These are phyloP conservation scores for Maconellicoccus hirsutus DNA, from an alignment of 1,140 invertebrate species.

Conservation along the genomic window DNA sequence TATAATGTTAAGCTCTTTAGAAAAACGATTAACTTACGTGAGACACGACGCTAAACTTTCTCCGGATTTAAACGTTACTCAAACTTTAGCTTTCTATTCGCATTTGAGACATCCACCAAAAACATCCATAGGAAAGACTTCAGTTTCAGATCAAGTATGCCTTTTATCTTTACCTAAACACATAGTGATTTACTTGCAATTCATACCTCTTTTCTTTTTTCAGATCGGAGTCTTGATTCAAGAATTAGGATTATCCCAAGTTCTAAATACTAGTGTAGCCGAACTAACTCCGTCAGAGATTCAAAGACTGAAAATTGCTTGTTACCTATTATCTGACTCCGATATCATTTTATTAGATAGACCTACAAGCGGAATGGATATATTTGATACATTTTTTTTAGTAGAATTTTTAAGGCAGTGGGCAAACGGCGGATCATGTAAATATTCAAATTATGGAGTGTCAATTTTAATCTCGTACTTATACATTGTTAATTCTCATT, in stretches of 20 bases:
- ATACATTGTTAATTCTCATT: not conserved
- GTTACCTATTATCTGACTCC: constrained; percentile 69
- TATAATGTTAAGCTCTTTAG: constrained; percentile 54
- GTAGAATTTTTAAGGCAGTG: constrained; percentile 88
- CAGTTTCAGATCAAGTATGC: constrained; percentile 28
- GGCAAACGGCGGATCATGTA: constrained; percentile 63
- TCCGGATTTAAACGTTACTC: constrained; percentile 39
- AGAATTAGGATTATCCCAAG: constrained; percentile 77
- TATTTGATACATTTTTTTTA: constrained; percentile 90
- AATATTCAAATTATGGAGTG: constrained; percentile 27
- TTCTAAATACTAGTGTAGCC: constrained; percentile 61
- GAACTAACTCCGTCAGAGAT: constrained; percentile 75
- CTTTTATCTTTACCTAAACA: constrained; percentile 41
- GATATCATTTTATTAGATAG: constrained; percentile 77
- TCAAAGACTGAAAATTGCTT: constrained; percentile 71
- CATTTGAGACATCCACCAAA: constrained; percentile 28
- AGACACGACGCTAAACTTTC: constrained; percentile 42
- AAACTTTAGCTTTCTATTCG: constrained; percentile 30
- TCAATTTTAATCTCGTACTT: not conserved
- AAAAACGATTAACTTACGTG: constrained; percentile 50
- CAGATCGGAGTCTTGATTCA: constrained; percentile 76
- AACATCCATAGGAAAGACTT: constrained; percentile 27
- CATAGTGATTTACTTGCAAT: not conserved
- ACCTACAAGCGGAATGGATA: constrained; percentile 85
- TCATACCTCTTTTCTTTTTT: constrained; percentile 30